A percentile compares a stretch with the other conserved stretches of the same genome.
phyloP scores from a whole-genome alignment of 2,888 invertebrate genomes.

The Chirona hameri region DNA sequence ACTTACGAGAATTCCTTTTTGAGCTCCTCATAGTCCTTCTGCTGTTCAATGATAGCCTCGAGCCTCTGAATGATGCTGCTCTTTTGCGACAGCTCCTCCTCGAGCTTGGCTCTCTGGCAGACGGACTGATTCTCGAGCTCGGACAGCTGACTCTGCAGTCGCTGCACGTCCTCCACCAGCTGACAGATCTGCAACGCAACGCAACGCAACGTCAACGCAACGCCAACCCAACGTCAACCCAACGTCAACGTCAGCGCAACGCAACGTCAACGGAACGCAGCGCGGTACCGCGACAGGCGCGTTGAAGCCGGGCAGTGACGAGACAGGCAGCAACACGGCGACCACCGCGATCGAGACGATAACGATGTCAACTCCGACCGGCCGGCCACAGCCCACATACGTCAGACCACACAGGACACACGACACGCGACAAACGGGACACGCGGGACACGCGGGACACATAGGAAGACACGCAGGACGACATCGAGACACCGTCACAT shows the following conservation, averaged over 20 bases:
- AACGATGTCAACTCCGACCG: too few relatives aligned
- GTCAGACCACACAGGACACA: too few relatives aligned
- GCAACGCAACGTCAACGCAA: not conserved
- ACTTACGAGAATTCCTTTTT: constrained; percentile 35
- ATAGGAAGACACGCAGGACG: too few relatives aligned
- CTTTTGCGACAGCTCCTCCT: constrained; percentile 32
- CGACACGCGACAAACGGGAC: too few relatives aligned
- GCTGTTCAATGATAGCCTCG: constrained; percentile 33
- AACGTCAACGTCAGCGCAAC: not conserved
- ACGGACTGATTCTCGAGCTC: constrained; percentile 85
- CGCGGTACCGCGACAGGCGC: too few relatives aligned
- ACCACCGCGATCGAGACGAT: too few relatives aligned
- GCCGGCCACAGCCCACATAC: too few relatives aligned
- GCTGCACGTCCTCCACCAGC: constrained; percentile 87
- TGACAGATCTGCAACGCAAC: constrained; percentile 71
- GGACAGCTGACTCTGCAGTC: constrained; percentile 76
- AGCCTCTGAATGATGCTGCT: constrained; percentile 31
- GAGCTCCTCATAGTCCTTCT: constrained; percentile 35
- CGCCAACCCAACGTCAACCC: not conserved
- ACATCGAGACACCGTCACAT: too few relatives aligned
- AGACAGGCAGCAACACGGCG: too few relatives aligned
- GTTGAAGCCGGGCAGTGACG: too few relatives aligned
- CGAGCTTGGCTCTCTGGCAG: constrained; percentile 55
- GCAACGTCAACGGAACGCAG: too few relatives aligned
- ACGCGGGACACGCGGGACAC: too few relatives aligned